Percentiles rank a stretch among this genome's conserved stretches.
Evolutionary conservation across 2,888 invertebrate genomes (phyloP).

Genomic region (Emmelina monodactyla): DNA sequence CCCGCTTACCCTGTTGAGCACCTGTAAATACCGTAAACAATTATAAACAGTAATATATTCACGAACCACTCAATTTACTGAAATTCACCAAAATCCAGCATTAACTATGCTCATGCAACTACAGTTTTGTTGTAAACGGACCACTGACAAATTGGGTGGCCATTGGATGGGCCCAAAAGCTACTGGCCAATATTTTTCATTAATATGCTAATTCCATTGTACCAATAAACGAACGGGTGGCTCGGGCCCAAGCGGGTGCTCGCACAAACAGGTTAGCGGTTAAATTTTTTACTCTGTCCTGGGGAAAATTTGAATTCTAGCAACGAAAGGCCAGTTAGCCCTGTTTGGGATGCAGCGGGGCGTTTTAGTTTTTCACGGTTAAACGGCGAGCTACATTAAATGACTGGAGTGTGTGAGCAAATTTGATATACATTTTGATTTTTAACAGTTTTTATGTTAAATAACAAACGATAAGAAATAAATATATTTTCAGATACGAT

Average conservation of each 20-base stretch:
- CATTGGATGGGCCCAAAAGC: conserved; percentile 23
- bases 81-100: conserved; percentile 4
- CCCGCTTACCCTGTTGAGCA: no score
- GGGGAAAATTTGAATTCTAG: conserved; percentile 53
- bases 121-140: conserved; percentile 29
- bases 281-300: conserved; percentile 51
- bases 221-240: conserved; percentile 47
- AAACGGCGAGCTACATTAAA: no score
- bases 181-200: conserved; percentile 59
- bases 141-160: conserved; percentile 33
- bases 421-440: no score
- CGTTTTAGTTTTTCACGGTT: conserved; percentile 38
- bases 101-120: conserved; percentile 5
- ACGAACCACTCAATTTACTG: conserved; percentile 25
- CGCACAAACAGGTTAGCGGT: conserved; percentile 57
- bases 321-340: conserved; percentile 39
- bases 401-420: no score
- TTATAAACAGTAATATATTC: conserved; percentile 13
- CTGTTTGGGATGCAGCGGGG: conserved; percentile 48
- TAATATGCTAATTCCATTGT: conserved; percentile 65
- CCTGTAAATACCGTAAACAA: conserved; percentile 1
- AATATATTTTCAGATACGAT: no score
- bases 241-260: no score
- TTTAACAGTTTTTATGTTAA: no score
- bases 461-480: no score